Conservation (phyloP, 1,140 invertebrate species). For the Spodoptera frugiperda region DNA sequence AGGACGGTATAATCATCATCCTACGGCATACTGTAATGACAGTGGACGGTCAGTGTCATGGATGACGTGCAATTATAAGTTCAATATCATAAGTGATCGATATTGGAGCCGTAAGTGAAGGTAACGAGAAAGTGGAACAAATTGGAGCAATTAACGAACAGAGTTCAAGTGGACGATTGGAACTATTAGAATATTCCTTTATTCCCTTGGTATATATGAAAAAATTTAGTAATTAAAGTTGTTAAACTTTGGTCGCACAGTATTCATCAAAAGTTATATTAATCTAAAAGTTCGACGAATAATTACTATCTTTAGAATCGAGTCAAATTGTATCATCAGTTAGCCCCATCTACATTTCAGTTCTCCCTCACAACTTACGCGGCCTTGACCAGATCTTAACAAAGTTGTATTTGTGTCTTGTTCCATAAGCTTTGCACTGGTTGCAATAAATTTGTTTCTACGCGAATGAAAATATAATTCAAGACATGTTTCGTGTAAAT, state of each 20-base stretch:
- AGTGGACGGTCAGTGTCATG: constrained; percentile 39
- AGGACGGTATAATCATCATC: constrained; percentile 26
- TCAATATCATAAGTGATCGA: constrained; percentile 46
- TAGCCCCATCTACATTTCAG: background rate
- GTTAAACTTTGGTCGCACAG: background rate
- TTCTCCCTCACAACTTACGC: background rate
- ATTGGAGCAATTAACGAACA: constrained; percentile 32
- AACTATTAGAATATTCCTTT: background rate
- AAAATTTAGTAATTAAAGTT: constrained; percentile 10
- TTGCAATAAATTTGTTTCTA: constrained; percentile 11
- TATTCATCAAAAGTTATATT: background rate
- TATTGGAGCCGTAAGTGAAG: constrained; percentile 34
- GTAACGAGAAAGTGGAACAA: constrained; percentile 37
- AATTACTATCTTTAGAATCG: too few relatives aligned
- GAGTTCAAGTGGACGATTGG: constrained; percentile 29
- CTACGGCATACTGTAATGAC: constrained; percentile 27
- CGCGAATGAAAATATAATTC: constrained; percentile 29
- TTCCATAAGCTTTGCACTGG: constrained; percentile 1
- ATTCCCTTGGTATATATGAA: constrained; percentile 9
- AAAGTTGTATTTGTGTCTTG: background rate
- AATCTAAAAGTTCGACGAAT: too few relatives aligned
- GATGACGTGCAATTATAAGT: constrained; percentile 37
- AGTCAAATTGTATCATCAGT: too few relatives aligned
- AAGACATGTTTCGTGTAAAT: constrained; percentile 28
- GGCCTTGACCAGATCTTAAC: constrained; percentile 5